Evolutionary conservation across 2,797 vertebrate genomes (phyloP).

Genomic region (Neosalanx taihuensis): DNA sequence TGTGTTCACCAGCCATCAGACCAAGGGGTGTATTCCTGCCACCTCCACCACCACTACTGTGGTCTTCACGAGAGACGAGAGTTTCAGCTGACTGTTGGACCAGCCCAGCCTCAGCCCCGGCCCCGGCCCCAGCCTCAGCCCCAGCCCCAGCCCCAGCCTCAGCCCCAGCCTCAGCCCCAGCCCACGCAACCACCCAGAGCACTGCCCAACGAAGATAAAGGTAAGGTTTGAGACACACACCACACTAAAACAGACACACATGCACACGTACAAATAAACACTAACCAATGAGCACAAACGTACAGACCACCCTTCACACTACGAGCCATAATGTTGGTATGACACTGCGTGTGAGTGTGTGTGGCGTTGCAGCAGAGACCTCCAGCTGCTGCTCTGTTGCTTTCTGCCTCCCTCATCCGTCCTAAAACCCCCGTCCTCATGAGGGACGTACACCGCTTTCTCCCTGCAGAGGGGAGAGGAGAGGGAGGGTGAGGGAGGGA

Average conservation of each 20-base stretch:
- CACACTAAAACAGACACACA: conserved; percentile 23
- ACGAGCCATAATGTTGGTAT: conserved; percentile 36
- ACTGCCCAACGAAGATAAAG: conserved; percentile 63
- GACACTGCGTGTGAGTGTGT: conserved; percentile 24
- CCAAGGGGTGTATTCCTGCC: conserved; percentile 92
- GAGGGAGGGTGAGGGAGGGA: background rate
- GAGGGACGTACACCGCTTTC: background rate
- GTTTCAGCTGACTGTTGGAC: conserved; percentile 78
- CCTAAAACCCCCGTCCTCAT: conserved; percentile 15
- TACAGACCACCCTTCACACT: background rate
- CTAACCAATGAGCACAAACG: background rate
- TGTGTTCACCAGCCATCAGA: conserved; percentile 74
- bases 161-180: conserved; percentile 13
- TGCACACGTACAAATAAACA: conserved; percentile 1
- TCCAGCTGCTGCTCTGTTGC: conserved; percentile 55
- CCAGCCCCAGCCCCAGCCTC: conserved; percentile 15
- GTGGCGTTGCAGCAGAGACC: conserved; percentile 27
- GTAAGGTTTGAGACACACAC: conserved; percentile 46
- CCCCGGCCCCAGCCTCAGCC: no score
- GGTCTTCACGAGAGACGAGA: conserved; percentile 89
- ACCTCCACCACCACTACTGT: conserved; percentile 96
- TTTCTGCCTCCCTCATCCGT: conserved; percentile 13
- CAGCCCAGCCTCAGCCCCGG: conserved; percentile 29
- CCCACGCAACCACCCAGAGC: conserved; percentile 45
- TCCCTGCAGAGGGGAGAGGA: background rate